These are phyloP conservation scores for Drosophila trapezifrons DNA, from an alignment of 1,140 invertebrate species.

Conservation along the genomic window DNA sequence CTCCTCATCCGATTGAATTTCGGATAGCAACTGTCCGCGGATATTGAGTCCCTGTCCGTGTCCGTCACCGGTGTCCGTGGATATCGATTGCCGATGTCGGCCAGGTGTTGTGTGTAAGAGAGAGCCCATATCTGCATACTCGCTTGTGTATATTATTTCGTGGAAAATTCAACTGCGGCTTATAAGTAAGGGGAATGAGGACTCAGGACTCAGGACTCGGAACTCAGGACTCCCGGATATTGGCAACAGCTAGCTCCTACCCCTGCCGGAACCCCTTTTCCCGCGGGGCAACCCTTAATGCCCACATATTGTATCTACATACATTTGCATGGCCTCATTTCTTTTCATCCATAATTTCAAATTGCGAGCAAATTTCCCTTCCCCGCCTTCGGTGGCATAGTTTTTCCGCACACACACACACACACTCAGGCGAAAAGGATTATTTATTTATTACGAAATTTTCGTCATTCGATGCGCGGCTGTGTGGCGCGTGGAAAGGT, in stretches of 20 bases:
- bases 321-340: constrained; percentile 79
- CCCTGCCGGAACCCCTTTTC: not conserved
- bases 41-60: not conserved
- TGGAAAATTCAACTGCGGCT: constrained; percentile 12
- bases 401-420: constrained; percentile 51
- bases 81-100: constrained; percentile 42
- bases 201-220: not conserved
- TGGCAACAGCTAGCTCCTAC: constrained; percentile 30
- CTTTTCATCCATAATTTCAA: constrained; percentile 70
- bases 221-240: constrained; percentile 17
- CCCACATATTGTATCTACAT: constrained; percentile 57
- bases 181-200: not conserved
- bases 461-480: constrained; percentile 80
- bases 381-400: constrained; percentile 51
- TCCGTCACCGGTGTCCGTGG: not conserved
- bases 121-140: not conserved
- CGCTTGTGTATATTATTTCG: not conserved
- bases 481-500: constrained; percentile 73
- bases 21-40: constrained; percentile 35
- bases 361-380: constrained; percentile 77
- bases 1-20: constrained; percentile 18
- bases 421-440: constrained; percentile 56
- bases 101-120: constrained; percentile 34
- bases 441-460: constrained; percentile 82
- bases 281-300: constrained; percentile 35